Percentiles rank a stretch among this genome's conserved stretches.
Conservation (phyloP, 2,888 invertebrate species). For the Drosophila setosimentum region DNA sequence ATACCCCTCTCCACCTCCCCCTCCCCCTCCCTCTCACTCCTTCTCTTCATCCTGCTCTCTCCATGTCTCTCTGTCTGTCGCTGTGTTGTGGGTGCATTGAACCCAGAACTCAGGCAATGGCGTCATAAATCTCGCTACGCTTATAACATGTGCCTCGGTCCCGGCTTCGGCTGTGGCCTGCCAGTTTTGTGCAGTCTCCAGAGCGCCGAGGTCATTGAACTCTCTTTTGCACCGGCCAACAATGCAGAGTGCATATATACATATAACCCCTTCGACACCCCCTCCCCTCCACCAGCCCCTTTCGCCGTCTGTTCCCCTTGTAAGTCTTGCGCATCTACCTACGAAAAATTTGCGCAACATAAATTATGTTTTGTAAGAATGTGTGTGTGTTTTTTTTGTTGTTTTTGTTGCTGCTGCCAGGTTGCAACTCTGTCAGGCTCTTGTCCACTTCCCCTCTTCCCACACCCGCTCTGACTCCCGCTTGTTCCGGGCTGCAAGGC, state of each 20-base stretch:
- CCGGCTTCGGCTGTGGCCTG: slow-evolving; percentile 8
- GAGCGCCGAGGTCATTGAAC: slow-evolving; percentile 42
- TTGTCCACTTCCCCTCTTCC: not conserved
- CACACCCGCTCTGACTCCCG: not conserved
- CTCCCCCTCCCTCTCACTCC: not conserved
- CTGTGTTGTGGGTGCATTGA: slow-evolving; percentile 57
- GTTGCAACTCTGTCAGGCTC: slow-evolving; percentile 16
- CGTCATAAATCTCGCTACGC: slow-evolving; percentile 73
- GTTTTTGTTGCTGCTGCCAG: slow-evolving; percentile 7
- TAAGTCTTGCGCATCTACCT: slow-evolving; percentile 1
- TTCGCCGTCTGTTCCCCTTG: not conserved
- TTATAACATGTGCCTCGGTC: slow-evolving; percentile 59
- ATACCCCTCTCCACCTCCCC: not conserved
- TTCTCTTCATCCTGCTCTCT: not conserved
- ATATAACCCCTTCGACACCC: not conserved
- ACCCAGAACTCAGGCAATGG: slow-evolving; percentile 63
- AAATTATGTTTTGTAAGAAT: slow-evolving; percentile 81
- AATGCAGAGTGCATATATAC: slow-evolving; percentile 37
- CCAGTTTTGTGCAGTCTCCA: slow-evolving; percentile 2
- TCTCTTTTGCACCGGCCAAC: slow-evolving; percentile 42
- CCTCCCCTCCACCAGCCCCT: too few relatives aligned
- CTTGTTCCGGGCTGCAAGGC: slow-evolving; percentile 1
- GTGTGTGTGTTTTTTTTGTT: slow-evolving; percentile 54
- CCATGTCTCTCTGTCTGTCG: not conserved
- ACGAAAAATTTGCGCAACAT: slow-evolving; percentile 76